Evolutionary conservation across 2,113 vertebrate species (phyloP).

Genomic region (Pimephales promelas): DNA sequence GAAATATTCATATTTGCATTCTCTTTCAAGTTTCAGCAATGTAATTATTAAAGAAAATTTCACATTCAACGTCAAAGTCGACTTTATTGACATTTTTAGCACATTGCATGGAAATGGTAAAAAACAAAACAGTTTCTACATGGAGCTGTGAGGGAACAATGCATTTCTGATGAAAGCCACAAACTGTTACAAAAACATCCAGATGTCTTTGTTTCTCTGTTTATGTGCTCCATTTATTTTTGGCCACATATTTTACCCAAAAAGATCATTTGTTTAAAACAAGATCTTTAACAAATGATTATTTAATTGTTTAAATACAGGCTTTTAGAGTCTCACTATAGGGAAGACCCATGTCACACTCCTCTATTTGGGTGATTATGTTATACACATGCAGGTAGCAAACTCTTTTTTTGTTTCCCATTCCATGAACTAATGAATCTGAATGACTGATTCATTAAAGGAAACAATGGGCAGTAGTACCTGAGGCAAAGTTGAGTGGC

Average conservation of each 20-base stretch:
- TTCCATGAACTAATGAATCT: constrained; percentile 21
- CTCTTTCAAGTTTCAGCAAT: not conserved
- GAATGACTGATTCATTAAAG: constrained; percentile 7
- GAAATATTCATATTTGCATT: not conserved
- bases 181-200: not conserved
- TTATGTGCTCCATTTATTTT: not conserved
- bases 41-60: no score
- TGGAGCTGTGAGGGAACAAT: no score
- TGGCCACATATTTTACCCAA: not conserved
- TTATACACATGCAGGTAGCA: not conserved
- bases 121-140: no score
- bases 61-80: no score
- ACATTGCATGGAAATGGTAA: no score
- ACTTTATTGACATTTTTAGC: no score
- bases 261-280: not conserved
- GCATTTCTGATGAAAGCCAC: not conserved
- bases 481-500: constrained; percentile 30
- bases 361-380: not conserved
- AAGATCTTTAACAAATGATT: not conserved
- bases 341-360: not conserved
- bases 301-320: not conserved
- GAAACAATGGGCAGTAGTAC: constrained; percentile 17
- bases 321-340: not conserved
- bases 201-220: not conserved
- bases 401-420: not conserved